phyloP scores from a whole-genome alignment of 2,797 vertebrate genomes.

The Otolemur crassicaudatus region DNA sequence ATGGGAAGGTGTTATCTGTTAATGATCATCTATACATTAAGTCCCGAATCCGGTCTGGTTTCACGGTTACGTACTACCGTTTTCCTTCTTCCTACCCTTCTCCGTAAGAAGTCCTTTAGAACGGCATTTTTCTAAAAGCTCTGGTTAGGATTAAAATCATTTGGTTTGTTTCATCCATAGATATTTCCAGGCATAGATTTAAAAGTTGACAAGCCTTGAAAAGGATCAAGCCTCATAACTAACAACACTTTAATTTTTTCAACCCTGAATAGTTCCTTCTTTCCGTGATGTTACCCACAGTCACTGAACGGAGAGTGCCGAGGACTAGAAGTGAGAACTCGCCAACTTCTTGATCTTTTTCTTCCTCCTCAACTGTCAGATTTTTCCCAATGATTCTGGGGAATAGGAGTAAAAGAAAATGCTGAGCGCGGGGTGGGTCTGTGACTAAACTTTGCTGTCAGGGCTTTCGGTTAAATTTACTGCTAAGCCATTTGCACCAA shows the following conservation, averaged over 20 bases:
- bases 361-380: neutral
- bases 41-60: neutral
- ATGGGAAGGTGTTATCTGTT: neutral
- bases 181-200: neutral
- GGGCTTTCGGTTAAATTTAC: neutral
- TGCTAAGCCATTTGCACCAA: neutral
- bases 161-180: neutral
- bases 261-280: neutral
- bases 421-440: neutral
- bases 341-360: neutral
- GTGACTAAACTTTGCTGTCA: neutral
- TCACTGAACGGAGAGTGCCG: neutral
- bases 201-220: conserved; percentile 9
- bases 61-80: neutral
- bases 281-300: neutral
- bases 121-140: conserved; percentile 37
- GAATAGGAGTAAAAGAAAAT: neutral
- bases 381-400: neutral
- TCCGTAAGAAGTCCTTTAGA: neutral
- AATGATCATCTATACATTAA: neutral
- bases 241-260: neutral
- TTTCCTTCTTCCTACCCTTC: neutral
- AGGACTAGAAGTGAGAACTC: neutral
- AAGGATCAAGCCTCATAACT: conserved; percentile 5
- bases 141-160: neutral